A percentile compares a stretch with the other conserved stretches of the same genome.
Conservation (phyloP, 1,140 invertebrate genomes). For the Colletes gigas region DNA sequence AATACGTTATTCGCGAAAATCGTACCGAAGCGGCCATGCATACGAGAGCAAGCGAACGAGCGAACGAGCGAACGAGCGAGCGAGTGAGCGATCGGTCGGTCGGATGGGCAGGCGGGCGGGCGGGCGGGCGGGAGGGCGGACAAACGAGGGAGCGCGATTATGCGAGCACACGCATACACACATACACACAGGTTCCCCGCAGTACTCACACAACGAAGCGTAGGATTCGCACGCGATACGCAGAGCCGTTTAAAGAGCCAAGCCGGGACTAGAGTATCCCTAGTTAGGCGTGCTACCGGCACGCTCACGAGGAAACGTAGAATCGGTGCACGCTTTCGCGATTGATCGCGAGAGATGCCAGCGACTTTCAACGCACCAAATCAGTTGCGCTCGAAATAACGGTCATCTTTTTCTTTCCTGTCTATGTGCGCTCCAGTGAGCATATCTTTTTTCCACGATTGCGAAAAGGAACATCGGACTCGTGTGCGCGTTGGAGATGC, state of each 20-base stretch:
- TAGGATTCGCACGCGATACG: slow-evolving; percentile 42
- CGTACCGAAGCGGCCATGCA: slow-evolving; percentile 46
- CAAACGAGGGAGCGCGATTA: slow-evolving; percentile 41
- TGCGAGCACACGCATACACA: slow-evolving; percentile 34
- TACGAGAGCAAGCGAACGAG: slow-evolving; percentile 39
- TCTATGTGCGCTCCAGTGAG: slow-evolving; percentile 36
- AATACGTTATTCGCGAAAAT: slow-evolving; percentile 35
- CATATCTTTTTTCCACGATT: slow-evolving; percentile 29
- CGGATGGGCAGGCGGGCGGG: slow-evolving; percentile 17
- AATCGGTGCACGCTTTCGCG: slow-evolving; percentile 35
- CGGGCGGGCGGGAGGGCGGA: slow-evolving; percentile 6
- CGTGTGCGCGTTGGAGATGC: not conserved
- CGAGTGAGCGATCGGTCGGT: slow-evolving; percentile 16
- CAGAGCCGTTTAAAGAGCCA: slow-evolving; percentile 66
- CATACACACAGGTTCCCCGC: not conserved
- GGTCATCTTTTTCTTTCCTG: slow-evolving; percentile 30
- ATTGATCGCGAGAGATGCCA: slow-evolving; percentile 32
- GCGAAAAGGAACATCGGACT: not conserved
- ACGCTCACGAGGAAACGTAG: slow-evolving; percentile 45
- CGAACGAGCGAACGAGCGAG: slow-evolving; percentile 22
- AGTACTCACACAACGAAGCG: slow-evolving; percentile 9
- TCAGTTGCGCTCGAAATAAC: slow-evolving; percentile 47
- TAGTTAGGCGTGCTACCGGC: slow-evolving; percentile 58
- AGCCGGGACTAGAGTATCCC: slow-evolving; percentile 53
- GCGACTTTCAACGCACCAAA: slow-evolving; percentile 34